These are phyloP conservation scores for Dermochelys coriacea DNA, from an alignment of 2,797 vertebrate species.

Conservation along the genomic window DNA sequence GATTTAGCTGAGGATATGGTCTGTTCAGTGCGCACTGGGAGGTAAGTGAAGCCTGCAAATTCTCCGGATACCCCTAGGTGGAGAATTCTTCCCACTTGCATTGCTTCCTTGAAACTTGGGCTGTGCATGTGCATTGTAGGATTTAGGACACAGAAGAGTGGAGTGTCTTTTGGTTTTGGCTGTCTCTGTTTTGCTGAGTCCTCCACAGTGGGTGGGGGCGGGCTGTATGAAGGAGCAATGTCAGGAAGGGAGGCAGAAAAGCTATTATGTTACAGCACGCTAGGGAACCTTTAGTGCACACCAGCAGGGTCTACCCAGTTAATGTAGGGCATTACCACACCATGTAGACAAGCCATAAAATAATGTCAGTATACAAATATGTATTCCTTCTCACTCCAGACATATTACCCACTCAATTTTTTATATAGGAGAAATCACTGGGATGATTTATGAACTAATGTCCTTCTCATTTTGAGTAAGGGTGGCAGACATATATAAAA, in stretches of 20 bases:
- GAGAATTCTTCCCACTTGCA: constrained; percentile 17
- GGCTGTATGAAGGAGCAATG: accelerated
- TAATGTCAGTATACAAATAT: neutral
- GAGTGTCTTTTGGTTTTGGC: neutral
- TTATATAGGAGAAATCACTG: neutral
- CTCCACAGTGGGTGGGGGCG: neutral
- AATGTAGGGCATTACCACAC: neutral
- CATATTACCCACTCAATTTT: neutral
- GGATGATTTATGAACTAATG: neutral
- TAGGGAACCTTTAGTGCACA: neutral
- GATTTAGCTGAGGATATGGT: neutral
- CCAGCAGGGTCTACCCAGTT: neutral
- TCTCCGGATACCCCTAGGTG: constrained; percentile 37
- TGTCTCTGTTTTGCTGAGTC: neutral
- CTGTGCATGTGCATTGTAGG: neutral
- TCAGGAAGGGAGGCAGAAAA: neutral
- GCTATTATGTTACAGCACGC: neutral
- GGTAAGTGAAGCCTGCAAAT: constrained; percentile 11
- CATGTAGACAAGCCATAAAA: neutral
- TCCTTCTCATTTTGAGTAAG: neutral
- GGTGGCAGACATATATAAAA: neutral
- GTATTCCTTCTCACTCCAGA: neutral
- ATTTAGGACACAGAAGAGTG: neutral
- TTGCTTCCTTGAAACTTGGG: constrained; percentile 18
- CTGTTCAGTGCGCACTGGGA: neutral